Conservation (phyloP, 2,113 vertebrate genomes). For the Corvus hawaiiensis region DNA sequence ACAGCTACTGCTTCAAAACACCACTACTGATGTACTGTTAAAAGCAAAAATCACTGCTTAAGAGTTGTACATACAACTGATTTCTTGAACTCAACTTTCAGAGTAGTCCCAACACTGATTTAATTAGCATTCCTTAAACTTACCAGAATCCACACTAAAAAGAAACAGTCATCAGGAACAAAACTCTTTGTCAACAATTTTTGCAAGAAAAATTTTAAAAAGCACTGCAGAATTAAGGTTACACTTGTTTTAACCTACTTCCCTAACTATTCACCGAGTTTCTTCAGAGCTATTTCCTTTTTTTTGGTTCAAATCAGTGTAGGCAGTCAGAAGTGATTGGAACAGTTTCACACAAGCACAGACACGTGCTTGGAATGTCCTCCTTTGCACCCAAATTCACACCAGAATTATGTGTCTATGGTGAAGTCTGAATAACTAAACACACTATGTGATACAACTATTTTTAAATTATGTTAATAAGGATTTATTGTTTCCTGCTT, state of each 20-base stretch:
- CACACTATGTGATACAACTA: background rate
- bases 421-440: background rate
- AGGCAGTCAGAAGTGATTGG: background rate
- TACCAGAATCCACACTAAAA: background rate
- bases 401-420: background rate
- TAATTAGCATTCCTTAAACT: background rate
- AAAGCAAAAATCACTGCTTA: background rate
- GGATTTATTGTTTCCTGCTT: background rate
- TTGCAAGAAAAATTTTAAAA: background rate
- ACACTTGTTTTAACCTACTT: background rate
- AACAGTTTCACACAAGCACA: background rate
- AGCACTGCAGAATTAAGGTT: background rate
- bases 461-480: background rate
- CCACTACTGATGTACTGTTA: background rate
- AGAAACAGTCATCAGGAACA: background rate
- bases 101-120: background rate
- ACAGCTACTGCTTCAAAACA: background rate
- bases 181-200: background rate
- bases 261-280: background rate
- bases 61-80: background rate
- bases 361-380: accelerated
- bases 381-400: background rate
- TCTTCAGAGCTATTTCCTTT: background rate
- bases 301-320: background rate
- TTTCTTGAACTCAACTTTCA: background rate